Evolutionary conservation across 2,888 invertebrate genomes (phyloP), one percentile per base, ranked within the genome.

Genomic region (Ennomos erosarius): DNA sequence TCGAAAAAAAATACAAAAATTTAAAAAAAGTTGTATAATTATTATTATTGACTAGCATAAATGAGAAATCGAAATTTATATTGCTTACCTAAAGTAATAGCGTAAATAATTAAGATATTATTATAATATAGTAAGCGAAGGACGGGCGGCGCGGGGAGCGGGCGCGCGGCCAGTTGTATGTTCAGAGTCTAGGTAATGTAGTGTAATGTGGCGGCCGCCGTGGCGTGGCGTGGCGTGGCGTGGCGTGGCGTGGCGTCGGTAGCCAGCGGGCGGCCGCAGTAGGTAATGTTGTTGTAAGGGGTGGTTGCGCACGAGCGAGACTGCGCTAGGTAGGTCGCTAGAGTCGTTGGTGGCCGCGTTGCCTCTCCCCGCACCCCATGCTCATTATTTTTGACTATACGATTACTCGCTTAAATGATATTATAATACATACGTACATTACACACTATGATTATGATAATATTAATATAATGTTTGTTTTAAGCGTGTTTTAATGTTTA

Each of bases 401-500:
- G 88, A 91, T 84, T 89, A 89, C 86, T 91, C 88, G 91, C 91
- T 92, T 92, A 89, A 87, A 90, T 88, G 89, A 90, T 90, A 90
- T 89, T 90, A 90, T 90, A 68, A 65, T 68, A 90, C 88, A 85
- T 90, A 90, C 88, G 85, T 90, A 90, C 88, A 60, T 85, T 90
- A 92, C 90, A 90, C 90, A 87, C 90, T 91, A 91, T 90, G 87
- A 91, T 89, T 88, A 91, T 81, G 86, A 88, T 91, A 92, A 90
- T 91, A 91, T 92, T 92, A 92, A 91, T 92, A 91, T 92, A 92
- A 91, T 92, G 90, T 90, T 92, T 92, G 92, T 92, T 92, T 92
- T 92, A 91, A 91, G 92, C 85, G 92, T 91, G 92, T 91, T 91
- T 92, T 91, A 91, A 92, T 90, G 90, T 91, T 92, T 92, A 92